A percentile compares a stretch with the other conserved stretches of the same genome.
Evolutionary conservation across 2,888 invertebrate genomes (phyloP).

Genomic region (Hypselothyrea guttata): DNA sequence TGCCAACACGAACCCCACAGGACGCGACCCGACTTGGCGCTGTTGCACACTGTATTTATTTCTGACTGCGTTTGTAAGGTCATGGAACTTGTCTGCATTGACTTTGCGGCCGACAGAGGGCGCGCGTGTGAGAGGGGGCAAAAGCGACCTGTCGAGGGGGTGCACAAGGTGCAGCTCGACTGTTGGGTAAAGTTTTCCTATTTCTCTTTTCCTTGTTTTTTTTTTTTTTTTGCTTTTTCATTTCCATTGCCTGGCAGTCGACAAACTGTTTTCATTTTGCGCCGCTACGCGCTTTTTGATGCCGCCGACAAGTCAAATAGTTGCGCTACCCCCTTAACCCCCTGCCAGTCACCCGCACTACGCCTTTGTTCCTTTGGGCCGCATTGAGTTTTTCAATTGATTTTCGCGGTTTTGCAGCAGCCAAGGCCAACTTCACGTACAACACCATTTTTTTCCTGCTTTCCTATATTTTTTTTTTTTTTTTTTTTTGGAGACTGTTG

Average conservation of each 20-base stretch:
- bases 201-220: conserved; percentile 47
- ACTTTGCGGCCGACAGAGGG: conserved; percentile 42
- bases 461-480: not conserved
- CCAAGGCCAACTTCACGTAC: conserved; percentile 55
- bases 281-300: conserved; percentile 76
- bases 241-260: conserved; percentile 54
- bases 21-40: conserved; percentile 34
- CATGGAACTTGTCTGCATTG: conserved; percentile 80
- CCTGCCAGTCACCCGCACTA: conserved; percentile 19
- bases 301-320: conserved; percentile 68
- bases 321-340: conserved; percentile 1
- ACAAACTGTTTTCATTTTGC: conserved; percentile 76
- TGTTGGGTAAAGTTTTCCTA: conserved; percentile 65
- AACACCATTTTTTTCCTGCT: not conserved
- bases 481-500: conserved; percentile 45
- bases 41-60: conserved; percentile 48
- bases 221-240: conserved; percentile 20
- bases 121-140: not conserved
- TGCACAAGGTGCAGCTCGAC: conserved; percentile 26
- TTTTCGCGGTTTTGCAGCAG: conserved; percentile 71
- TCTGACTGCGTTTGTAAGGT: conserved; percentile 79
- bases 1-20: conserved; percentile 21
- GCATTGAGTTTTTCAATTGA: conserved; percentile 70
- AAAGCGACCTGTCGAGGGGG: not conserved
- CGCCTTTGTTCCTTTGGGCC: conserved; percentile 45